These are phyloP conservation scores for Ianthella basta DNA, from an alignment of 37 sponge, comb jelly and placozoan species.

Conservation along the genomic window DNA sequence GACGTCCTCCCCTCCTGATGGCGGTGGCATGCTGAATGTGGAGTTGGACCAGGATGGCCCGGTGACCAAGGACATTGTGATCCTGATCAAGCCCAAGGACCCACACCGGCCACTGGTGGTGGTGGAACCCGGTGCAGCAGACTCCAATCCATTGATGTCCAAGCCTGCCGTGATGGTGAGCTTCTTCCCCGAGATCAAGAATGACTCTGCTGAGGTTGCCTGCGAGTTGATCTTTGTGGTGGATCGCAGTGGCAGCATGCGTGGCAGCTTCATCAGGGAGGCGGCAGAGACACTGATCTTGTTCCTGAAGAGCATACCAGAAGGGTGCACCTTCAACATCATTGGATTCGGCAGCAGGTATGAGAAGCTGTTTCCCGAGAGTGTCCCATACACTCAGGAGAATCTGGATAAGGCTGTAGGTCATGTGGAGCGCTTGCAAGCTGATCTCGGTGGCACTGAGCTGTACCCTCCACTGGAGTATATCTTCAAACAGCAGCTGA, in stretches of 20 bases:
- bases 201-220: slow-evolving; percentile 17
- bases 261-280: slow-evolving; percentile 49
- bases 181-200: slow-evolving; percentile 53
- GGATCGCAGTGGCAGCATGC: slow-evolving; percentile 77
- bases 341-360: slow-evolving; percentile 68
- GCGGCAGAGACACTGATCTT: slow-evolving; percentile 53
- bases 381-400: slow-evolving; percentile 46
- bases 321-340: slow-evolving; percentile 73
- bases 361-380: slow-evolving; percentile 41
- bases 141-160: no score
- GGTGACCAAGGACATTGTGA: slow-evolving; percentile 47
- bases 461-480: slow-evolving; percentile 59
- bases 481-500: slow-evolving; percentile 47
- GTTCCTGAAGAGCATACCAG: slow-evolving; percentile 64
- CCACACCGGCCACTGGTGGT: slow-evolving; percentile 37
- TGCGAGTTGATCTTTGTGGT: slow-evolving; percentile 78
- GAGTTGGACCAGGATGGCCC: slow-evolving; percentile 15
- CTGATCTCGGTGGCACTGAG: slow-evolving; percentile 76
- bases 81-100: slow-evolving; percentile 41
- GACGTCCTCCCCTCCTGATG: not conserved
- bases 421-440: slow-evolving; percentile 45
- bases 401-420: slow-evolving; percentile 51
- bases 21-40: not conserved
- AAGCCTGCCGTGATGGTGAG: slow-evolving; percentile 48
- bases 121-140: slow-evolving; percentile 57